phyloP scores from a whole-genome alignment of 2,113 vertebrate genomes.

The Uria aalge region DNA sequence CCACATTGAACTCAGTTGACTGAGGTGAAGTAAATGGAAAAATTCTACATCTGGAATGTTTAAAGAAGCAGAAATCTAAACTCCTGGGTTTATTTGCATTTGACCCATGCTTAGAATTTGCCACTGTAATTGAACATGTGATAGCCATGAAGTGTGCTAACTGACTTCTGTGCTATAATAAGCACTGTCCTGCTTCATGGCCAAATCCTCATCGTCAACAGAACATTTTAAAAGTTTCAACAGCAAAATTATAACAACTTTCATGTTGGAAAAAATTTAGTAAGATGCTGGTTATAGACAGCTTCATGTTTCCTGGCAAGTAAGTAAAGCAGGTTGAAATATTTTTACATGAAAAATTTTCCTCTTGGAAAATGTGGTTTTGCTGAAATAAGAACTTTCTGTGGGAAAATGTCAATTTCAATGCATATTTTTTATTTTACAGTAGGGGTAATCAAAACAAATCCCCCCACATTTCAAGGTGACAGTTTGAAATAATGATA shows the following conservation, averaged over 20 bases:
- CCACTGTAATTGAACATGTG: conserved; percentile 22
- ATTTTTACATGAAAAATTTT: conserved; percentile 12
- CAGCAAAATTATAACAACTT: conserved; percentile 8
- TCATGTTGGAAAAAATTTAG: conserved; percentile 4
- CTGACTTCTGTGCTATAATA: conserved; percentile 30
- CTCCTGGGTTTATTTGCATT: conserved; percentile 50
- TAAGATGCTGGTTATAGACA: background rate
- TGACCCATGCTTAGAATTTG: conserved; percentile 66
- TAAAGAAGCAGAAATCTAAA: conserved; percentile 44
- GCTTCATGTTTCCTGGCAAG: conserved; percentile 42
- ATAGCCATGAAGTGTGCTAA: conserved; percentile 28
- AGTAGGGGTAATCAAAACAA: background rate
- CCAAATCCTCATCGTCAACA: conserved; percentile 1
- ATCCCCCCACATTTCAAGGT: background rate
- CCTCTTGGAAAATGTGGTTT: conserved; percentile 43
- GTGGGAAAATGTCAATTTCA: background rate
- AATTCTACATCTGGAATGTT: conserved; percentile 48
- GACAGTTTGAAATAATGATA: background rate
- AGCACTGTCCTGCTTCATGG: conserved; percentile 15
- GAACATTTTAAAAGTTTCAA: conserved; percentile 1
- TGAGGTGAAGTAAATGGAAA: conserved; percentile 60
- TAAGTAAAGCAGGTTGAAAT: conserved; percentile 27
- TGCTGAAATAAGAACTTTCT: conserved; percentile 26
- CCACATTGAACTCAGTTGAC: conserved; percentile 20
- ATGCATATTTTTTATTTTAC: background rate